Evolutionary conservation across 2,888 invertebrate species (phyloP), one percentile per base, ranked within the genome.

Genomic region (Gymnoscelis rufifasciata): DNA sequence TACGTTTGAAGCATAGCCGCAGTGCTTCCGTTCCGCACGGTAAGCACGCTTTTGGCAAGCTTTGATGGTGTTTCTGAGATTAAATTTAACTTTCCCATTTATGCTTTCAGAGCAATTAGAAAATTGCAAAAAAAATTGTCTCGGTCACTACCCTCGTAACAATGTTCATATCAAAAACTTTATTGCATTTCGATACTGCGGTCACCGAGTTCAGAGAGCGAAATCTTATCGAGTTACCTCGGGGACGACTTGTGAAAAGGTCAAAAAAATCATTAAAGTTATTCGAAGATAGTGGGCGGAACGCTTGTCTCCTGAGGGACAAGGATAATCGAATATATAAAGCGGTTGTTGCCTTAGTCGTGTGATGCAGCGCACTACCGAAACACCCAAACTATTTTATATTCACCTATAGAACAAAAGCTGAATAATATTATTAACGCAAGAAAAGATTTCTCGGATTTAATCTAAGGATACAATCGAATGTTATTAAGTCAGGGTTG

Each of bases 21-120:
- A 67, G 70, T 66, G 75, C 75, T 77, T 75, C 70, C 74, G 78
- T 77, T 78, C 73, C 79, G 77, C 76, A 70, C 69, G 73, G 79
- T 67, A 71, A 73, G 69, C 75, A 64, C 72, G 80, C 83, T 84
- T 86, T 86, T 81, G 82, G 82, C 78, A 82, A 75, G 68, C 86
- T 86, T 87, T 86, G 84, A 84, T 77, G 76, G 71, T 66, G 70
- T 72, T 65, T 64, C 64, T 66, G 71, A 73, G 73, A 83, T 81
- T 78, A 76, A 78, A 84, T 77, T 83, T 74, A 77, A 74, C 72
- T 75, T 78, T 64, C 37, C 59, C 59, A 71, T 71, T 70, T 71
- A 75, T 75, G 73, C 73, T 73, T 68, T 77, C 70, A 73, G 68
- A 78, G 71, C 69, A 66, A 60, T 67, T 3, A 15, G 11, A 19